Base-by-base conservation (phyloP, 2,797 vertebrate genomes). In the Acanthopagrus latus region DNA sequence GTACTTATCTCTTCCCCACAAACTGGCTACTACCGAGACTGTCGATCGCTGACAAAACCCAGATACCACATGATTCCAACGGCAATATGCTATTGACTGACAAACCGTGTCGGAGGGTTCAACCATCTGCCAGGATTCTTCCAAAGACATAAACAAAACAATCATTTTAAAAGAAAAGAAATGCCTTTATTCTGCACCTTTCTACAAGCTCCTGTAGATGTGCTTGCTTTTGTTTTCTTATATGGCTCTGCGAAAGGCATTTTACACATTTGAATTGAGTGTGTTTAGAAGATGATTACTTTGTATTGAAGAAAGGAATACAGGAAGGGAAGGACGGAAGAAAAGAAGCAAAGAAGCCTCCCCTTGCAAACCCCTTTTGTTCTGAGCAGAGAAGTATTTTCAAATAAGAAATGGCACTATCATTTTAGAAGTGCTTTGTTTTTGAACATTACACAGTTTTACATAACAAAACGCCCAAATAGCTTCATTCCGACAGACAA, bases 401-500 rank as follows among this genome's bases (percentile, higher is more conserved):
- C 12, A 44, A 68, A 43, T 23, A 43, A 69, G 12, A 62, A 55
- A 64, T n/a, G 9, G 7, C 51, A 25, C 13, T 3, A 59, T 5
- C 5, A 2, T 47, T 70, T 60, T 29, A 41, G 27, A 60, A 27
- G 29, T 43, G 2, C 44, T 48, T 10, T 62, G 14, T 60, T 68
- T 60, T 65, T 21, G 21, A 14, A 43, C 64, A 76, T 38, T 29
- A 11, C 25, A 33, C 33, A 57, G 41, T 71, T 56, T 29, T 43
- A 75, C n/a, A 14, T 25, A 52, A 54, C 20, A 71, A 62, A 52
- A 55, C 46, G 6, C 16, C 54, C 16, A n/a, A 73, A 23, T 9
- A 33, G 27, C 62, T 76, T 67, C 0, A 64, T 62, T 78, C 1
- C 41, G 57, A 70, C 55, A 65, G 23, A 78, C 70, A 71, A 55